A percentile compares a stretch with the other conserved stretches of the same genome.
These are phyloP conservation scores for Mus musculus DNA, from an alignment of 2,113 vertebrate species.

Conservation along the genomic window GRCm39 chr14:76415001-76415500, in stretches of 20 bases:
- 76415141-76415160: neutral
- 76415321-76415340: neutral
- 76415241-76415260: neutral
- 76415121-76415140: neutral
- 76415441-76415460: fast-evolving
- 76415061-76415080: neutral
- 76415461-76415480: neutral
- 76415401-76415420: neutral
- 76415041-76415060: neutral
- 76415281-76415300: neutral
- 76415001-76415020: neutral
- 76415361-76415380: neutral
- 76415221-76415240: neutral
- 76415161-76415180: neutral
- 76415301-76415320: neutral
- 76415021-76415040: neutral
- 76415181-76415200: neutral
- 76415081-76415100: neutral
- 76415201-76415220: neutral
- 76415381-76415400: neutral
- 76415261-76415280: neutral
- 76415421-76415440: neutral
- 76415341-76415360: neutral
- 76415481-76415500: constrained; percentile 51
- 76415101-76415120: neutral